Base-by-base conservation (phyloP, 2,113 vertebrate species). In the Prionailurus bengalensis region DNA sequence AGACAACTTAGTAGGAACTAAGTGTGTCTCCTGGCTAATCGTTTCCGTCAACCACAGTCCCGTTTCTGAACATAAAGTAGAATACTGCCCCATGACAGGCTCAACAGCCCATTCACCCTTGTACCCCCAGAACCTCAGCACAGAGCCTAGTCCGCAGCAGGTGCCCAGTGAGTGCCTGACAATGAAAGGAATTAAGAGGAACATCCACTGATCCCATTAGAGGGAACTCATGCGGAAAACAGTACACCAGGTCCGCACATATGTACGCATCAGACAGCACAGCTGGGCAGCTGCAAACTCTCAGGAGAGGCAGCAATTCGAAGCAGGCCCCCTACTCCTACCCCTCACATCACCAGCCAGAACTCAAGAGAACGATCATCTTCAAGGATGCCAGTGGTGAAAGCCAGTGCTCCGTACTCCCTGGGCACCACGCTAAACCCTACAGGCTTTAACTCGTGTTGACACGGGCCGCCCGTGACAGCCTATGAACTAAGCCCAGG, bases 341-440 rank as follows among this genome's bases (percentile, higher is more conserved):
- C 53, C 70, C 8, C 29, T 55, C 19, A n/a, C 14, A 7, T 39
- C 61, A 68, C 85, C 71, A n/a, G 42, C 29, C 53, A 86, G 31
- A 76, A 36, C 73, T 33, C 5, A 42, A 81, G n/a, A 45, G 11
- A 58, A 51, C 0, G 0, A 25, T 17, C 1, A 17, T 31, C 51
- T 68, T 29, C 15, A 42, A 33, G 14, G 25, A 73, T 0, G 13
- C 66, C 0, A 7, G 53, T 1, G 19, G 11, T 9, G 53, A 78
- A 17, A 5, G 0, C 3, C 9, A 1, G 68, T 0, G 0, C 33
- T 74, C 14, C 79, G 61, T 31, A 8, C 13, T 55, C 68, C 31
- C 63, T 7, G 23, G 29, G 39, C 8, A 0, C 27, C 4, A 1
- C 1, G 39, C 39, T 51, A 4, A 27, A 16, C 19, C 39, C 23